These are phyloP conservation scores for Bubo bubo DNA, from an alignment of 2,113 vertebrate species.

Conservation along the genomic window DNA sequence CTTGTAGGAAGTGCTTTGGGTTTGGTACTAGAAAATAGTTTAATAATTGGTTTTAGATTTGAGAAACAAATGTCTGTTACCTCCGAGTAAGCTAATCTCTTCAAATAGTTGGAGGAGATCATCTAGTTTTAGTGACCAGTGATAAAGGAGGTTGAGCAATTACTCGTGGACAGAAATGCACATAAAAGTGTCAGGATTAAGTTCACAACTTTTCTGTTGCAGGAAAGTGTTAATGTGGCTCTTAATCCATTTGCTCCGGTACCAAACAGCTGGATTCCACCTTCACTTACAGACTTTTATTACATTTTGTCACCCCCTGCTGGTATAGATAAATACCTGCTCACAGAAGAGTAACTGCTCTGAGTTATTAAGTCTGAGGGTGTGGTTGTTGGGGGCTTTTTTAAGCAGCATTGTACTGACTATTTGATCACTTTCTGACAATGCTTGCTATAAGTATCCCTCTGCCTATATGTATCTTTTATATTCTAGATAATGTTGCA, in stretches of 20 bases:
- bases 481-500: neutral
- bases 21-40: neutral
- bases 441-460: neutral
- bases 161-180: neutral
- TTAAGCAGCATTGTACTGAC: neutral
- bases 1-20: neutral
- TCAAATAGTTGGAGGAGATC: neutral
- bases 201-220: neutral
- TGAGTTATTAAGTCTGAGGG: neutral
- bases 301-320: neutral
- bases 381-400: neutral
- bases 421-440: neutral
- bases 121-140: neutral
- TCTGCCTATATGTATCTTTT: neutral
- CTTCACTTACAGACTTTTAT: neutral
- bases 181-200: neutral
- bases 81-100: neutral
- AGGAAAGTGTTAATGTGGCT: neutral
- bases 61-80: neutral
- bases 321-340: neutral
- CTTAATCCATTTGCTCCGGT: neutral
- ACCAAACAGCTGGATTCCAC: neutral
- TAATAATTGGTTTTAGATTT: neutral
- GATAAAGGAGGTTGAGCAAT: neutral
- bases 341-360: neutral